Conservation (phyloP, 1,140 invertebrate species). For the Arion vulgaris region DNA sequence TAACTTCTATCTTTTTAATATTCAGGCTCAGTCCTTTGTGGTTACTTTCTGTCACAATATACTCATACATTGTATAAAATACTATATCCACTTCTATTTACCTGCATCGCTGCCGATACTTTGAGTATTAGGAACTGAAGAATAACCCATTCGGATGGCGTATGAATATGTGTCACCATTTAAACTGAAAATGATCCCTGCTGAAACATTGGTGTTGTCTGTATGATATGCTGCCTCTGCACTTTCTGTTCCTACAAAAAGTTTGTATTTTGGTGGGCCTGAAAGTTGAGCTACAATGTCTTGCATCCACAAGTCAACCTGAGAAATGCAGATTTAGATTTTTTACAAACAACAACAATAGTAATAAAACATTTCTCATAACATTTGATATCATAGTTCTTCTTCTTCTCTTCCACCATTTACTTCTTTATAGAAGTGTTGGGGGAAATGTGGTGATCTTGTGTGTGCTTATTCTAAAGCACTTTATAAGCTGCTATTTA, state of each 20-base stretch:
- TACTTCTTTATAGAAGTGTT: too few relatives aligned
- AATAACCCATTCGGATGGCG: conserved; percentile 38
- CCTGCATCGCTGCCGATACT: background rate
- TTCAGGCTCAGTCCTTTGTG: too few relatives aligned
- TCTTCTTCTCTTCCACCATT: too few relatives aligned
- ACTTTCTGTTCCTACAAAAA: conserved; percentile 35
- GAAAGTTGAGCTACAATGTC: conserved; percentile 39
- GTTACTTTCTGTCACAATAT: too few relatives aligned
- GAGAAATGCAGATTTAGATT: conserved; percentile 25
- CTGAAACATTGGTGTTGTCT: conserved; percentile 9
- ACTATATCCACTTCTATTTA: background rate
- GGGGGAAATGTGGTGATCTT: too few relatives aligned
- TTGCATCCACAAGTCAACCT: conserved; percentile 46
- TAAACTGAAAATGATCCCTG: conserved; percentile 42
- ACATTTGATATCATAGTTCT: too few relatives aligned
- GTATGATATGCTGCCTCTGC: conserved; percentile 42
- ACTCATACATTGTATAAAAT: too few relatives aligned
- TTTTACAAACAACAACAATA: background rate
- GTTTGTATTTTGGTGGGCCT: conserved; percentile 1
- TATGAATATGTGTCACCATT: conserved; percentile 23
- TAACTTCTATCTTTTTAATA: too few relatives aligned
- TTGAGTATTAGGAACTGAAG: conserved; percentile 7
- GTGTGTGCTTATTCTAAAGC: too few relatives aligned
- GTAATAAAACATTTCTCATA: background rate
- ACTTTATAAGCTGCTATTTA: too few relatives aligned